phyloP scores from a whole-genome alignment of 2,888 invertebrate genomes.

The Drosophila siamana region DNA sequence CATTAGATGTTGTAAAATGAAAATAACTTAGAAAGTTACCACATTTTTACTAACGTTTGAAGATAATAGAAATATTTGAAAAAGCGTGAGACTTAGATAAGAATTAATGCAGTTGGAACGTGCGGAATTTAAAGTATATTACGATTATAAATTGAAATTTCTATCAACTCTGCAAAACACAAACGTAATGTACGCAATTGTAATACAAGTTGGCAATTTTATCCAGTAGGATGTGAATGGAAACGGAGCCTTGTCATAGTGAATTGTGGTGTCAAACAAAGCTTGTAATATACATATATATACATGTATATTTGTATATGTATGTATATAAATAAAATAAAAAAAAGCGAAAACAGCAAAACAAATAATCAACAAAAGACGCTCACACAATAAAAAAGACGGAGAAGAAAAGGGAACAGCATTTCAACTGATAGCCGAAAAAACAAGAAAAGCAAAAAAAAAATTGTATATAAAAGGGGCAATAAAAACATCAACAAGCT shows the following conservation, averaged over 20 bases:
- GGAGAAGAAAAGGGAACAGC: conserved; percentile 8
- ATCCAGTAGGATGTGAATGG: no score
- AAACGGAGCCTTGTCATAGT: background rate
- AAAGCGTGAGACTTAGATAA: background rate
- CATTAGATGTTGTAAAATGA: background rate
- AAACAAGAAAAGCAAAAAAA: conserved; percentile 2
- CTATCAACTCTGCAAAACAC: no score
- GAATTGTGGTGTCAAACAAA: conserved; percentile 18
- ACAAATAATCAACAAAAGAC: conserved; percentile 32
- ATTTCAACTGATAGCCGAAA: conserved; percentile 23
- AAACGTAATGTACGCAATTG: background rate
- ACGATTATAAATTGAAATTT: no score
- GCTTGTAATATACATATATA: background rate
- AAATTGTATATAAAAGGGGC: conserved; percentile 7
- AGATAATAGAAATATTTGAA: background rate
- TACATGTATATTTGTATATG: no score
- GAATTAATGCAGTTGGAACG: conserved; percentile 1
- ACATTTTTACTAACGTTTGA: background rate
- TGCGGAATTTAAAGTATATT: no score
- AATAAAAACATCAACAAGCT: conserved; percentile 54
- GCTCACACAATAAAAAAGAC: conserved; percentile 4
- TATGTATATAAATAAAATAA: background rate
- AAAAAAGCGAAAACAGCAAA: conserved; percentile 35
- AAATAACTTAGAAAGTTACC: background rate
- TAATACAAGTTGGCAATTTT: no score